Base-by-base conservation (phyloP, 1,140 invertebrate genomes). In the Drosophila gunungcola region DNA sequence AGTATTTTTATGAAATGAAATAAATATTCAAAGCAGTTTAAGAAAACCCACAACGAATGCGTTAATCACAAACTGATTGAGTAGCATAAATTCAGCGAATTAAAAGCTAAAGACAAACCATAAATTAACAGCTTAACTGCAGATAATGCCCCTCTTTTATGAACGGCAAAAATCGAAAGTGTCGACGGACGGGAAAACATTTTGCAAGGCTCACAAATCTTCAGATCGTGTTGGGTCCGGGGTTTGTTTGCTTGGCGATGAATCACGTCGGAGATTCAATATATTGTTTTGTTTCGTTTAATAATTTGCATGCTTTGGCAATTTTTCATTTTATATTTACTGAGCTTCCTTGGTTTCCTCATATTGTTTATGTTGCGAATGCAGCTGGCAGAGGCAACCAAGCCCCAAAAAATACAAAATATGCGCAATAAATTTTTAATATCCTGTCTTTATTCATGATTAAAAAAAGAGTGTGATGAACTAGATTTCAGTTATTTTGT, bases 271-370 rank as follows among this genome's bases (percentile, higher is more conserved):
- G 46, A 49, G 49, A 80, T 80, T 65, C 51, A 27, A 70, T 73
- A 73, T 43, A 48, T 54, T 16, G 42, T 32, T 62, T 53, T 60
- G 45, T 51, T 73, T 10, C 64, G 58, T 68, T 77, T 73, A 69
- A 86, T 69, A 78, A 80, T 81, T 85, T 81, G 81, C 82, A 81
- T 85, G 78, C 67, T 54, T 58, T 48, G 51, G 63, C 82, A 65
- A 78, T 86, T 73, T 74, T 81, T 74, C 62, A 85, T 77, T 73
- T 63, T 38, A 29, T 58, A 64, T 83, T 53, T 53, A 57, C 13
- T 52, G 27, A 57, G 51, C 52, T 58, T 65, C 61, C 52, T 67
- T 39, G 43, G 21, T 21, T 36, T 70, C 45, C 39, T 29, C 36
- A 9, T 29, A 42, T 36, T 55, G 39, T 51, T 64, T 68, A 52